phyloP scores from a whole-genome alignment of 2,113 vertebrate species.

The Centropus unirufus region DNA sequence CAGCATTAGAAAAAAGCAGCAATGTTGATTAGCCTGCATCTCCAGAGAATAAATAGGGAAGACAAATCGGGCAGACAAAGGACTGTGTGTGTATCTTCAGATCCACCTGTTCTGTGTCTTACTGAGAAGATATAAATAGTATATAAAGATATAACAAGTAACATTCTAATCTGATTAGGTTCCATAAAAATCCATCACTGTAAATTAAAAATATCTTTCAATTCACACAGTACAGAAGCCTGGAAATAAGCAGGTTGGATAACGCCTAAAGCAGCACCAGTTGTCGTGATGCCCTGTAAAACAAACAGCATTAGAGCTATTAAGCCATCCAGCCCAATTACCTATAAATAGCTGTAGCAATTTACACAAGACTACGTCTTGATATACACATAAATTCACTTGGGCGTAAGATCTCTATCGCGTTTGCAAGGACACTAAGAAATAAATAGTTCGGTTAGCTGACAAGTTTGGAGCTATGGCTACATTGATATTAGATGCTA shows the following conservation, averaged over 20 bases:
- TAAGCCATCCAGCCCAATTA: not conserved
- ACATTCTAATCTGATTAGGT: not conserved
- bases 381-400: not conserved
- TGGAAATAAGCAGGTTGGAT: not conserved
- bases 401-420: not conserved
- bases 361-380: not conserved
- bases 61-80: not conserved
- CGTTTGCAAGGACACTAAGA: not conserved
- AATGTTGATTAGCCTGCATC: not conserved
- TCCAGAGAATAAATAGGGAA: not conserved
- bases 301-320: conserved; percentile 20
- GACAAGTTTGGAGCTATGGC: not conserved
- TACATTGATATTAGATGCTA: not conserved
- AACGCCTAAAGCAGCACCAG: not conserved
- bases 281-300: not conserved
- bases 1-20: not conserved
- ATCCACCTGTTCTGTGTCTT: not conserved
- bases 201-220: conserved; percentile 5
- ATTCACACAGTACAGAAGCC: not conserved
- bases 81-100: not conserved
- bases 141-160: not conserved
- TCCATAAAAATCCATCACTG: conserved; percentile 3
- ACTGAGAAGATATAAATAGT: not conserved
- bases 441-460: not conserved
- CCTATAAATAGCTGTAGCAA: not conserved